Base-by-base conservation (phyloP, 2,113 vertebrate species). In the Heteronetta atricapilla region DNA sequence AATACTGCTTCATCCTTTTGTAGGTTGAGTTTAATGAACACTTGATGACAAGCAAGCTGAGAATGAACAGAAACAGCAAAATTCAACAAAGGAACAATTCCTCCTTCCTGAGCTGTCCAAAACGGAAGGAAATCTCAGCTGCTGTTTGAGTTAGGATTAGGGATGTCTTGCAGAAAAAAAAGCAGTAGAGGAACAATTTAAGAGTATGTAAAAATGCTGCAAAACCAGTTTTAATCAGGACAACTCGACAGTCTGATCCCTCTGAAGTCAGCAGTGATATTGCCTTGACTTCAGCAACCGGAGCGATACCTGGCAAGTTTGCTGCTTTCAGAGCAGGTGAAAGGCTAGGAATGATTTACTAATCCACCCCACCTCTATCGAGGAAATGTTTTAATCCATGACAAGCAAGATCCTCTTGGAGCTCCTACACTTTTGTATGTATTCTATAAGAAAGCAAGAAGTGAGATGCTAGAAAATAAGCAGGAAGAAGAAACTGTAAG, bases 351-450 rank as follows among this genome's bases (percentile, higher is more conserved):
- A 21, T 22, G 55, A 59, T 69, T 73, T 33, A 66, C 44, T 62
- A 50, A 77, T 34, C 31, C 50, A 46, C 46, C 46, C 34, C 63
- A n/a, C 36, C 14, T n/a, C 28, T 44, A 58, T 5, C 0, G 9
- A 86, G 80, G 46, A 86, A 82, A 92, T 73, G 59, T 76, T 93
- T 77, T 89, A 95, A 95, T 79, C 48, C 36, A 29, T 4, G 62
- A 44, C 66, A 86, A 95, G 66, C 66, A 80, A 75, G 88, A 95
- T 79, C 69, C n/a, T 85, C 53, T 85, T 36, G 75, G 64, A 67
- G 28, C 34, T 66, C 53, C 63, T 36, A 34, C 48, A 5, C 38
- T 58, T 86, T 59, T 0, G 23, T 75, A 63, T 33, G 19, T 1
- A 74, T 22, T 90, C 46, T 53, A 88, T 44, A 64, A 69, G 59